Evolutionary conservation across 1,140 invertebrate genomes (phyloP).

Genomic region (Dinoponera quadriceps): DNA sequence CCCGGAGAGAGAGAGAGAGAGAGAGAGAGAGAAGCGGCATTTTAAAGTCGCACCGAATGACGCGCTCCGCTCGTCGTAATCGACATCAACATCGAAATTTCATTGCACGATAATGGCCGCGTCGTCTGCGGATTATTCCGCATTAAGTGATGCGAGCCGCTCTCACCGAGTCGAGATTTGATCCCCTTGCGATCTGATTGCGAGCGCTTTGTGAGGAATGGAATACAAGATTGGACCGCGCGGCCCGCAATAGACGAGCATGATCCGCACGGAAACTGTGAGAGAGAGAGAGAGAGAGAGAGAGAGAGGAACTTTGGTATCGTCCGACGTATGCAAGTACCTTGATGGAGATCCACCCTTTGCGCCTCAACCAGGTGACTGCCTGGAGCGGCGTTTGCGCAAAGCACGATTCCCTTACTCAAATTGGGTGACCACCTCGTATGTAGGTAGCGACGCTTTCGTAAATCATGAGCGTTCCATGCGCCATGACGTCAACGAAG

Average conservation of each 20-base stretch:
- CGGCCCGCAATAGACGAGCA: background rate
- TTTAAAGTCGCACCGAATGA: background rate
- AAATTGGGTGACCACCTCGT: slow-evolving; percentile 47
- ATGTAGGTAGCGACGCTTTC: slow-evolving; percentile 33
- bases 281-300: background rate
- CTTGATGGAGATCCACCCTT: slow-evolving; percentile 29
- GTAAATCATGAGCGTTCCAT: slow-evolving; percentile 43
- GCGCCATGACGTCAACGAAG: slow-evolving; percentile 35
- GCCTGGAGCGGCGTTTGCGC: slow-evolving; percentile 51
- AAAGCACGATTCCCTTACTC: slow-evolving; percentile 17
- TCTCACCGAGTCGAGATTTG: slow-evolving; percentile 1
- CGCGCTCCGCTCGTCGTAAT: background rate
- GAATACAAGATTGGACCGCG: background rate
- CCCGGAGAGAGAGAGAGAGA: too few relatives aligned
- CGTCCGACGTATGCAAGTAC: slow-evolving; percentile 35
- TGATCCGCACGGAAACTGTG: background rate
- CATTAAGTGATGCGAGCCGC: background rate
- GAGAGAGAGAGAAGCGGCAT: background rate
- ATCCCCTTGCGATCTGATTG: slow-evolving; percentile 27
- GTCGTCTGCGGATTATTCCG: slow-evolving; percentile 14
- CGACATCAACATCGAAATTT: background rate
- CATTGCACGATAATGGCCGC: background rate
- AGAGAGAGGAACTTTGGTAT: slow-evolving; percentile 14
- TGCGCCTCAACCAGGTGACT: slow-evolving; percentile 31
- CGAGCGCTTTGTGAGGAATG: background rate